Percentiles rank a stretch among this genome's conserved stretches.
Conservation (phyloP, 2,888 invertebrate genomes). For the Xylota sylvarum region DNA sequence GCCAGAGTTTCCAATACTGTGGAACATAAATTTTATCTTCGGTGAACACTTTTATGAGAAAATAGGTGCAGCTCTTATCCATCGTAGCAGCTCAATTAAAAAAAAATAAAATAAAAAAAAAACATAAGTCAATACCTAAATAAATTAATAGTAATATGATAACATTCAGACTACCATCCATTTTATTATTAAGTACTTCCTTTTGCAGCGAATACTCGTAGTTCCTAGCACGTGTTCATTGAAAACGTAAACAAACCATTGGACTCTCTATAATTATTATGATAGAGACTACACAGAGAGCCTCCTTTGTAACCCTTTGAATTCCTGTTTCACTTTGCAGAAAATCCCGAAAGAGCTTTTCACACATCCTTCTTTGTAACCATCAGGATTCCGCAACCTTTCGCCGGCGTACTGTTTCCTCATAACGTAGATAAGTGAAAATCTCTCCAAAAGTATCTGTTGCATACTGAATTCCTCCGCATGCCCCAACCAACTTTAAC, state of each 20-base stretch:
- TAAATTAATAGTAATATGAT: no score
- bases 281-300: constrained; percentile 18
- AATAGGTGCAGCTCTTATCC: no score
- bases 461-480: constrained; percentile 47
- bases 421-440: not conserved
- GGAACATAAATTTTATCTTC: no score
- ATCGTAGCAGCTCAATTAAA: no score
- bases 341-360: constrained; percentile 43
- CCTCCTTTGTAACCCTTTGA: constrained; percentile 5
- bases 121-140: no score
- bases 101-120: no score
- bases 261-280: not conserved
- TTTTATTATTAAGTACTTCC: not conserved
- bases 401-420: not conserved
- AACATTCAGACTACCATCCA: no score
- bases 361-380: constrained; percentile 2
- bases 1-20: no score
- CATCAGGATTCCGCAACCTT: constrained; percentile 49
- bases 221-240: constrained; percentile 55
- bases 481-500: constrained; percentile 16
- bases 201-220: not conserved
- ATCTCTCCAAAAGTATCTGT: constrained; percentile 70
- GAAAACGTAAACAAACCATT: constrained; percentile 67
- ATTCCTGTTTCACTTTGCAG: constrained; percentile 55
- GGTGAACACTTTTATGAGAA: no score